Percentiles rank a stretch among this genome's conserved stretches.
Conservation (phyloP, 30 jellyfish, hydroid and myxozoan genomes). For the Catostylus mosaicus region DNA sequence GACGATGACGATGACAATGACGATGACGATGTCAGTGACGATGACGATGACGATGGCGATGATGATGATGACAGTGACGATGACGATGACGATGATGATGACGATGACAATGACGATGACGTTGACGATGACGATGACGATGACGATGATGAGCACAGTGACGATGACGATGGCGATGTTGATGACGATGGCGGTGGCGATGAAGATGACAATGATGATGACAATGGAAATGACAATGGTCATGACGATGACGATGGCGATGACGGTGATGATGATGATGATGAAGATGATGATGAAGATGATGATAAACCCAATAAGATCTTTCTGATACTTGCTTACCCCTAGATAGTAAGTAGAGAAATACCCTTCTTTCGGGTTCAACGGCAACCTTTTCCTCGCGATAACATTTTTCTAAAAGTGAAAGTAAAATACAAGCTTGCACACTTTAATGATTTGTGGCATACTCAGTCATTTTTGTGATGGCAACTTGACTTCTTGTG, state of each 20-base stretch:
- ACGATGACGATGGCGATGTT: neutral
- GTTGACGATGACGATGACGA: neutral
- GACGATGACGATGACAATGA: neutral
- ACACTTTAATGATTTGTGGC: too few species aligned
- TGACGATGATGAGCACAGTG: neutral
- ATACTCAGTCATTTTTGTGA: too few species aligned
- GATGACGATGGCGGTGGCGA: neutral
- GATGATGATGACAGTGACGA: neutral
- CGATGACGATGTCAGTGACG: conserved; percentile 3
- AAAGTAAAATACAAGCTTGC: too few species aligned
- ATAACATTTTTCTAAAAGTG: too few species aligned
- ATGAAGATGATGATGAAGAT: neutral
- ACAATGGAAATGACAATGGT: too few species aligned
- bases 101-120: neutral
- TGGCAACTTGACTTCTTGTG: too few species aligned
- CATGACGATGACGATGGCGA: too few species aligned
- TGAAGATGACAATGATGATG: neutral
- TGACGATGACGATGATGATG: neutral
- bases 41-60: neutral
- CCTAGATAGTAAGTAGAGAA: too few species aligned
- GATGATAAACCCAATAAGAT: too few species aligned
- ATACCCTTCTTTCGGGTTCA: too few species aligned
- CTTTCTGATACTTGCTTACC: too few species aligned
- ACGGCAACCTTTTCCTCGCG: too few species aligned
- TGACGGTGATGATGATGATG: neutral